phyloP scores from a whole-genome alignment of 1,140 invertebrate genomes.

The Brachionus rubens region DNA sequence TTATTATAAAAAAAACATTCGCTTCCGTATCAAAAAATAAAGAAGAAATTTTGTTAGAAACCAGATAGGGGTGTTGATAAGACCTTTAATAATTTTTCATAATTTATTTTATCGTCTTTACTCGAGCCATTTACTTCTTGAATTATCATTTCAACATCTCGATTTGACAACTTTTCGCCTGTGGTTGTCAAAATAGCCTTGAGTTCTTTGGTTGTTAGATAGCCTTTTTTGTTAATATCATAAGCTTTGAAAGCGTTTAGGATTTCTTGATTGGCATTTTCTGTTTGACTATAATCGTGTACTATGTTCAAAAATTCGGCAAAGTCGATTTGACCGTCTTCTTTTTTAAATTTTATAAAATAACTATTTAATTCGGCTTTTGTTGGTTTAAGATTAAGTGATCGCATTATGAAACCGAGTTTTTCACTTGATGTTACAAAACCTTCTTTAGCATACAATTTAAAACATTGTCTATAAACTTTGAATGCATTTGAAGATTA shows the following conservation, averaged over 20 bases:
- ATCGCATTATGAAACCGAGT: constrained; percentile 46
- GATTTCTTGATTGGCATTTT: constrained; percentile 23
- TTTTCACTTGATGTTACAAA: constrained; percentile 25
- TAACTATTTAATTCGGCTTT: constrained; percentile 18
- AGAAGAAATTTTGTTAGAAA: too few species aligned
- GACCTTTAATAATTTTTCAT: constrained; percentile 27
- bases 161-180: constrained; percentile 27
- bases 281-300: background rate
- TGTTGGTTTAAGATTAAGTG: constrained; percentile 45
- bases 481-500: background rate
- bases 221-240: constrained; percentile 40
- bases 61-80: background rate
- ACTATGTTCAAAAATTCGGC: constrained; percentile 43
- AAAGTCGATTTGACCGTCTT: constrained; percentile 40
- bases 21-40: too few species aligned
- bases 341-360: constrained; percentile 42
- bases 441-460: constrained; percentile 41
- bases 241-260: constrained; percentile 40
- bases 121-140: constrained; percentile 32
- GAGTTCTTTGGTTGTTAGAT: constrained; percentile 5
- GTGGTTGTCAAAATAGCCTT: constrained; percentile 16
- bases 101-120: constrained; percentile 28
- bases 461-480: constrained; percentile 40
- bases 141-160: constrained; percentile 45
- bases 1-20: too few species aligned